Conservation (phyloP, 2,797 vertebrate genomes). For the Siniperca undulata region DNA sequence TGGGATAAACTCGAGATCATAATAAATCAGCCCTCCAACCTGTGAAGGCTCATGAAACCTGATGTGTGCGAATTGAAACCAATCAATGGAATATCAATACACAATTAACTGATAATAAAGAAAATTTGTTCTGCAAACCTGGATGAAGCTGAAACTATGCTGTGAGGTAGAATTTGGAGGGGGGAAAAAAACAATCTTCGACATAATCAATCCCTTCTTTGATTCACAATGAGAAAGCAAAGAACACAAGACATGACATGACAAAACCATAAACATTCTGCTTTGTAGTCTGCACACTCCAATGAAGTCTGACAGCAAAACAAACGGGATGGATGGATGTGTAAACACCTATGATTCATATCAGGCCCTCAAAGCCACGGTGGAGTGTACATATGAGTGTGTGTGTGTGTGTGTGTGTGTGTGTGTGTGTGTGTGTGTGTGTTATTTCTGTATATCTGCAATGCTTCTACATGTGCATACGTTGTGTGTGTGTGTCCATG, state of each 20-base stretch:
- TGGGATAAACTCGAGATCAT: constrained; percentile 47
- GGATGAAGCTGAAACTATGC: constrained; percentile 19
- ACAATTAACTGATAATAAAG: constrained; percentile 48
- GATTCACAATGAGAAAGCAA: constrained; percentile 42
- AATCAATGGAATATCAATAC: constrained; percentile 63
- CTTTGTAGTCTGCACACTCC: constrained; percentile 72
- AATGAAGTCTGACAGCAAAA: constrained; percentile 69
- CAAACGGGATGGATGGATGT: constrained; percentile 69
- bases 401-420: constrained; percentile 5
- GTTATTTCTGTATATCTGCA: constrained; percentile 40
- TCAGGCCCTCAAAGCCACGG: constrained; percentile 59
- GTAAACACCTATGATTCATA: constrained; percentile 77
- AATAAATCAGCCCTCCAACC: constrained; percentile 54
- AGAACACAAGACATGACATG: constrained; percentile 60
- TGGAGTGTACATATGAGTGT: neutral
- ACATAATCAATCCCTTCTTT: constrained; percentile 70
- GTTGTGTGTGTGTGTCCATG: constrained; percentile 19
- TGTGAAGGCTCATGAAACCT: constrained; percentile 28
- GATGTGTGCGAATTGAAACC: constrained; percentile 45
- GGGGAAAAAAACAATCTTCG: neutral
- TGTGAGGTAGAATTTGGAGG: neutral
- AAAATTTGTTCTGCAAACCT: constrained; percentile 25
- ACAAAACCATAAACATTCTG: constrained; percentile 73
- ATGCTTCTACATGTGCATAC: constrained; percentile 35
- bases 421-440: constrained; percentile 13